Percentiles rank a stretch among this genome's conserved stretches.
Conservation (phyloP, 2,797 vertebrate genomes). For the Chelon auratus region DNA sequence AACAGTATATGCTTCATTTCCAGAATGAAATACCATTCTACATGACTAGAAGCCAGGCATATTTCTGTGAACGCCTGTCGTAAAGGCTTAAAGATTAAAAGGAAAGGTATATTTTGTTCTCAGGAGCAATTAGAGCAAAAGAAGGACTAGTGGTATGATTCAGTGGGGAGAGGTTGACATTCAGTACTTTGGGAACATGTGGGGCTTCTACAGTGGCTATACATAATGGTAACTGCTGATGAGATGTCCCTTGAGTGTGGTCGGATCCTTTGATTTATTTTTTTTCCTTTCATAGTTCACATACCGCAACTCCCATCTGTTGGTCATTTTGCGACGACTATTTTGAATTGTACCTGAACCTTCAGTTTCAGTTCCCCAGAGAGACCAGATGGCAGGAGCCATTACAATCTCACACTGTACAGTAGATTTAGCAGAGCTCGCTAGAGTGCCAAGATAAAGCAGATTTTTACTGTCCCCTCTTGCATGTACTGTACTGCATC, state of each 20-base stretch:
- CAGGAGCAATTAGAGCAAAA: conserved; percentile 4
- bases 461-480: neutral
- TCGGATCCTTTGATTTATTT: conserved; percentile 8
- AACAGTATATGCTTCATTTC: neutral
- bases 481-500: neutral
- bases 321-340: conserved; percentile 6
- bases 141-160: neutral
- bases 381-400: conserved; percentile 47
- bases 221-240: conserved; percentile 7
- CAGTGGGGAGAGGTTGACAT: conserved; percentile 7
- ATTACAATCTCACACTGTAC: conserved; percentile 22
- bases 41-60: neutral
- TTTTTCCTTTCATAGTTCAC: conserved; percentile 12
- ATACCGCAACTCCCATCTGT: conserved; percentile 54
- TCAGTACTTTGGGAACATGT: neutral
- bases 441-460: neutral
- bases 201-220: neutral
- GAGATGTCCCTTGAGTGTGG: conserved; percentile 21
- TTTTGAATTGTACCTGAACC: conserved; percentile 35
- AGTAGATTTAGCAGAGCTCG: conserved; percentile 7
- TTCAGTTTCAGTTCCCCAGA: conserved; percentile 37
- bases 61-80: neutral
- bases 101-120: neutral
- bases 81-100: neutral
- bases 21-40: neutral